Percentiles rank a stretch among this genome's conserved stretches.
Conservation (phyloP, 64 coral and sea anemone species). For the Catalaphyllia jardinei region DNA sequence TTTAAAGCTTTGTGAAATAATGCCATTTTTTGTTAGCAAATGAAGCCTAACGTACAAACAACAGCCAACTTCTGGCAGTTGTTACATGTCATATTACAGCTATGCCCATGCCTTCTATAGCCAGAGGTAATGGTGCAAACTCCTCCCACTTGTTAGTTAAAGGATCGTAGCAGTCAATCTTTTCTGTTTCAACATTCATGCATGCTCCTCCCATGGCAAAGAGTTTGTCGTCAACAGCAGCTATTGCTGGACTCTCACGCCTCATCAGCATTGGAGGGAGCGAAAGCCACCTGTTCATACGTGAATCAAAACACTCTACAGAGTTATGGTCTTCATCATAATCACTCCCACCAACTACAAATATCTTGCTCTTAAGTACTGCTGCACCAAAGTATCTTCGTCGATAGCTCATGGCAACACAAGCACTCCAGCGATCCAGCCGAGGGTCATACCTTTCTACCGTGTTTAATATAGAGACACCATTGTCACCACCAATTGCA, state of each 20-base stretch:
- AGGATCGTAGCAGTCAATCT: slow-evolving; percentile 81
- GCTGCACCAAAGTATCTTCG: slow-evolving; percentile 95
- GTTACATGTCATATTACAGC: slow-evolving; percentile 59
- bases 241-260: slow-evolving; percentile 84
- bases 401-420: slow-evolving; percentile 86
- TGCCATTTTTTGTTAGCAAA: background rate
- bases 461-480: slow-evolving; percentile 87
- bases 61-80: background rate
- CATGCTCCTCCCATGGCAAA: slow-evolving; percentile 89
- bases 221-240: slow-evolving; percentile 85
- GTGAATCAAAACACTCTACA: slow-evolving; percentile 91
- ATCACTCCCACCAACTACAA: slow-evolving; percentile 94
- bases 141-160: slow-evolving; percentile 91
- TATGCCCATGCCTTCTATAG: slow-evolving; percentile 91
- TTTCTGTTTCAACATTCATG: slow-evolving; percentile 91
- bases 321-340: slow-evolving; percentile 98
- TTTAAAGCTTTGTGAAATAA: background rate
- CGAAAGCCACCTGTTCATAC: slow-evolving; percentile 94
- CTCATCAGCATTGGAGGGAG: slow-evolving; percentile 85
- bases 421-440: slow-evolving; percentile 88
- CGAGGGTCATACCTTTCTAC: slow-evolving; percentile 94
- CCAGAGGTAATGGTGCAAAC: slow-evolving; percentile 72
- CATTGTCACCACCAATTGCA: slow-evolving; percentile 95
- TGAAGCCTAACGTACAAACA: background rate
- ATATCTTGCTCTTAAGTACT: slow-evolving; percentile 91